These are phyloP conservation scores for Mimas tiliae DNA, from an alignment of 2,888 invertebrate species.

Conservation along the genomic window DNA sequence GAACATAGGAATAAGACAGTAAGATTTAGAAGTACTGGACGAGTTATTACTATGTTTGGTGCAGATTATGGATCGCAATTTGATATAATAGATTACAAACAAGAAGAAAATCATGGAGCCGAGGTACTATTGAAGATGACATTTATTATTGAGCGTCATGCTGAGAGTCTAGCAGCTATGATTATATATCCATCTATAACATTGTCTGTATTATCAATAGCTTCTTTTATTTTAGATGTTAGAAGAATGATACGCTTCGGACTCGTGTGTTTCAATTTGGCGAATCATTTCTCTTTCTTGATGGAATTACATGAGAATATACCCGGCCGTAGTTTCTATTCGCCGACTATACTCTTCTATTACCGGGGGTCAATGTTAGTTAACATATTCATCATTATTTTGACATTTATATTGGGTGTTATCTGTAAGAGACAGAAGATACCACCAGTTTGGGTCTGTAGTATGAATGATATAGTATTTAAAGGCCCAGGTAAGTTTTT, in stretches of 20 bases:
- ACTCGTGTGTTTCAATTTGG: constrained; percentile 48
- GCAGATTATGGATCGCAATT: constrained; percentile 54
- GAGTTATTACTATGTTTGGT: constrained; percentile 39
- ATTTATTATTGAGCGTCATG: constrained; percentile 55
- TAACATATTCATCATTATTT: constrained; percentile 40
- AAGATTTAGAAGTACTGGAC: constrained; percentile 34
- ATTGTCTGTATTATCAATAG: constrained; percentile 45
- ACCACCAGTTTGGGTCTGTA: constrained; percentile 43
- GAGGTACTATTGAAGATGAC: constrained; percentile 44
- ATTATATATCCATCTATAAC: constrained; percentile 51
- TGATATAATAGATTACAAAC: constrained; percentile 50
- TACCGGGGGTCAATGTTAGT: constrained; percentile 50
- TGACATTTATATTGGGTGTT: constrained; percentile 44
- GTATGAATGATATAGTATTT: constrained; percentile 43
- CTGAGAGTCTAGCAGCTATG: constrained; percentile 45
- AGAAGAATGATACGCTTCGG: constrained; percentile 42
- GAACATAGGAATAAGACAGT: constrained; percentile 28
- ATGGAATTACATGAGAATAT: constrained; percentile 41
- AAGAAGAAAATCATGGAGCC: constrained; percentile 35
- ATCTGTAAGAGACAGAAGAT: constrained; percentile 37
- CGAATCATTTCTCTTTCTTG: constrained; percentile 50
- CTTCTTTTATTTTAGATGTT: constrained; percentile 47
- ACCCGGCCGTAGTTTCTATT: constrained; percentile 44
- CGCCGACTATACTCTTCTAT: constrained; percentile 53
- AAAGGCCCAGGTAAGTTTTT: constrained; percentile 39